phyloP scores from a whole-genome alignment of 1,140 invertebrate genomes.

The Bilobella aurantiaca region DNA sequence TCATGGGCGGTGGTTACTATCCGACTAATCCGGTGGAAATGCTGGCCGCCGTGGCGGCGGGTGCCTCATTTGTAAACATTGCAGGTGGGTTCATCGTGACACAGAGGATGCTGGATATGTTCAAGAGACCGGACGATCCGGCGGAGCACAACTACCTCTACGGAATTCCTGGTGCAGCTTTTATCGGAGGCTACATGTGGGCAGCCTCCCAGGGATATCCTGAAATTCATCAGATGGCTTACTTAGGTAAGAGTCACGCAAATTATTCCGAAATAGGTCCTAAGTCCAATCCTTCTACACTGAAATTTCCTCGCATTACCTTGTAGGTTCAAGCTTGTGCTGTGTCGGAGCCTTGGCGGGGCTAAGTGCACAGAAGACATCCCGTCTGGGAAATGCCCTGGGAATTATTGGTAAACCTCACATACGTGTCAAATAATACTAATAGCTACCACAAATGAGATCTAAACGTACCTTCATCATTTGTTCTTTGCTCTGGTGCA shows the following conservation, averaged over 20 bases:
- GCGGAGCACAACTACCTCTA: conserved; percentile 77
- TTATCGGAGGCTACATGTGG: conserved; percentile 64
- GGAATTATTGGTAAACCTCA: conserved; percentile 84
- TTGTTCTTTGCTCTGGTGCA: too few species aligned
- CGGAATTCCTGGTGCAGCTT: conserved; percentile 59
- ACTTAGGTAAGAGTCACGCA: too few species aligned
- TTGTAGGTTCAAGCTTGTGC: conserved; percentile 62
- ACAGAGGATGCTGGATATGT: conserved; percentile 86
- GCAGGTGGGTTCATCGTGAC: conserved; percentile 84
- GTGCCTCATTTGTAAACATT: conserved; percentile 82
- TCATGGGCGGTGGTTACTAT: conserved; percentile 42
- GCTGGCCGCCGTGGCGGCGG: conserved; percentile 47
- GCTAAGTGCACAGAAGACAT: conserved; percentile 66
- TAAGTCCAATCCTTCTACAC: too few species aligned
- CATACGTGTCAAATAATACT: too few species aligned
- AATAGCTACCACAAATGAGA: too few species aligned
- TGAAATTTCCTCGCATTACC: too few species aligned
- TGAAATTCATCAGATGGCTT: conserved; percentile 78
- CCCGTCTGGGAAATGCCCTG: conserved; percentile 67
- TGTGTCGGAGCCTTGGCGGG: conserved; percentile 80
- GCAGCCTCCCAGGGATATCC: conserved; percentile 55
- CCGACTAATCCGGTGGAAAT: not conserved
- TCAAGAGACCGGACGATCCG: conserved; percentile 68
- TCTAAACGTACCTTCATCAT: too few species aligned
- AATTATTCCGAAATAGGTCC: too few species aligned